Evolutionary conservation across 2,113 vertebrate species (phyloP).

Genomic region (Brachypteracias leptosomus): DNA sequence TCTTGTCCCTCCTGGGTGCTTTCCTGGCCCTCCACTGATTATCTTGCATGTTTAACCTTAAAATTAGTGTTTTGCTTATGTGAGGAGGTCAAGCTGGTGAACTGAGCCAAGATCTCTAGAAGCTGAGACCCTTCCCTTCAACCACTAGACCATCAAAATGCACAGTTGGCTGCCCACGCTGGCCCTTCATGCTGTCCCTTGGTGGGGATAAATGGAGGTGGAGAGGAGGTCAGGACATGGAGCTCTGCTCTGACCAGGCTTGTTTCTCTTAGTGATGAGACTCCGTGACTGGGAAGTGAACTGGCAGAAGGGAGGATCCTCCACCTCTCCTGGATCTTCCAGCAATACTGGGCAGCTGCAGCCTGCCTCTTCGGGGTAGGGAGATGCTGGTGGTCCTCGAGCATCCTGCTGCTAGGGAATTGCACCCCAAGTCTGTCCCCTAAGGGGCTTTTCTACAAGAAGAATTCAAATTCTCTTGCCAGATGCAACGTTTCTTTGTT

Average conservation of each 20-base stretch:
- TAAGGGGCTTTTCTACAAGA: background rate
- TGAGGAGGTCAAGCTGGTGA: background rate
- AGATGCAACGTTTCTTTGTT: background rate
- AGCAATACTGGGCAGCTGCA: background rate
- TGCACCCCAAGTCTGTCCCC: background rate
- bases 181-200: background rate
- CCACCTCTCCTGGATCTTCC: background rate
- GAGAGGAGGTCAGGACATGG: background rate
- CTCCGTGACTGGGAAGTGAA: background rate
- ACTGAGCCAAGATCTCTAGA: background rate
- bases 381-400: background rate
- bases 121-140: background rate
- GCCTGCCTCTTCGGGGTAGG: rapidly evolving
- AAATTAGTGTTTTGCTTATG: background rate
- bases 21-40: background rate
- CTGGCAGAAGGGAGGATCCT: background rate
- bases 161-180: background rate
- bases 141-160: background rate
- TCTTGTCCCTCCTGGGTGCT: background rate
- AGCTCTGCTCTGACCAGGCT: background rate
- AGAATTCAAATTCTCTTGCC: background rate
- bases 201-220: background rate
- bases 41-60: background rate
- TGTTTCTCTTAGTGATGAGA: too few relatives aligned
- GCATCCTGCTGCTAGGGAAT: background rate